These are phyloP conservation scores for Euglossa dilemma DNA, from an alignment of 1,140 invertebrate genomes.

Conservation along the genomic window DNA sequence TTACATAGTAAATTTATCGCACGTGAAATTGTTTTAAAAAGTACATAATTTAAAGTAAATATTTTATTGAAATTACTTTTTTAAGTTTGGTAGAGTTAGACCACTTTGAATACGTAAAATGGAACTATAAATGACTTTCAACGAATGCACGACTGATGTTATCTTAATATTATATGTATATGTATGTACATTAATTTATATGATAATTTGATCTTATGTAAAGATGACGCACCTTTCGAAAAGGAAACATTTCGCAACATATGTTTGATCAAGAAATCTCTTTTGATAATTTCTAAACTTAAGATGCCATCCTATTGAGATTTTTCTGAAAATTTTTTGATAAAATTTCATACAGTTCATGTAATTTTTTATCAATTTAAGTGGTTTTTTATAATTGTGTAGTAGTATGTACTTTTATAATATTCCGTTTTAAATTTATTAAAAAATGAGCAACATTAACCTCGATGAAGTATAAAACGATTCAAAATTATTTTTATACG, in stretches of 20 bases:
- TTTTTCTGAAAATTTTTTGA: background rate
- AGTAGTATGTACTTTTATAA: slow-evolving; percentile 14
- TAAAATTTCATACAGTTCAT: background rate
- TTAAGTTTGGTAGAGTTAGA: background rate
- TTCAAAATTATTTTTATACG: slow-evolving; percentile 35
- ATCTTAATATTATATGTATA: slow-evolving; percentile 20
- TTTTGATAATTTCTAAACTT: background rate
- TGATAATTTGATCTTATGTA: slow-evolving; percentile 18
- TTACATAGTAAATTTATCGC: background rate
- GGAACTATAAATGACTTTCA: background rate
- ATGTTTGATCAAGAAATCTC: background rate
- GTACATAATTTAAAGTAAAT: background rate
- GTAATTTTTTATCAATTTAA: background rate
- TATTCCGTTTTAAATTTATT: slow-evolving; percentile 1
- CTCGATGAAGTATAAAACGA: background rate
- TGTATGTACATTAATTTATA: slow-evolving; percentile 49
- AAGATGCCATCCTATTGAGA: background rate
- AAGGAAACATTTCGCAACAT: slow-evolving; percentile 27
- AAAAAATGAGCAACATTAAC: background rate
- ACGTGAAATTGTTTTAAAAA: background rate
- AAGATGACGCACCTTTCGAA: background rate
- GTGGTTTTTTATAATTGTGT: background rate
- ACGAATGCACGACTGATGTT: slow-evolving; percentile 41
- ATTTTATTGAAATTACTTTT: background rate
- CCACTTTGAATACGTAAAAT: background rate